Base-by-base conservation (phyloP, 2,888 invertebrate species). In the Melinaea marsaeus region DNA sequence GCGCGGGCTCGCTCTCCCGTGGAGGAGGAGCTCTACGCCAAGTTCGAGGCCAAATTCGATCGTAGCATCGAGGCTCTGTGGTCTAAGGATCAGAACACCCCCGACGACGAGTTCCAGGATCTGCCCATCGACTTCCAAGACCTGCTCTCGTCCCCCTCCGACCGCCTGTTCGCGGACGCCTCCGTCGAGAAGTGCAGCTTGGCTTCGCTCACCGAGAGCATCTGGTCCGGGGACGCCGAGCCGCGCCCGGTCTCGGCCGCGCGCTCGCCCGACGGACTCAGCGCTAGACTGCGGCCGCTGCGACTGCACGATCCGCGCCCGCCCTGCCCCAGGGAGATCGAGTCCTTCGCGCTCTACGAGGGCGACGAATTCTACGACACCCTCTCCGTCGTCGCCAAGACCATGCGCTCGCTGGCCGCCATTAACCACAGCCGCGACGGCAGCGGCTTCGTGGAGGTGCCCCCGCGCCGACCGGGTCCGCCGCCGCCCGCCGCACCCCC, bases 41-140 rank as follows among this genome's bases (percentile, higher is more conserved):
- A 92, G 72, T 91, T 94, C 73, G 92, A 93, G 76, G 93, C 94
- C 6, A 94, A 94, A 81, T 94, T 94, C 79, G 93, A 94, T 78
- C 91, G 92, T 70, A 93, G 92, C 78, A 90, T 94, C 69, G 94
- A 94, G 79, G 94, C 94, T 48, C 83, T 94, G 64, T 94, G 94
- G 94, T 92, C 88, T 71, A 84, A 92, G 76, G 85, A 91, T 72
- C 86, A 89, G 79, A 81, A 84, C 74, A 89, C 90, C 9, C 90
- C 91, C 7, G 89, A 90, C 66, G 92, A 92, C 70, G 91, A 92
- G 72, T 93, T 92, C 72, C 92, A 92, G 67, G 92, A 93, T 74
- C 81, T 93, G 70, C 93, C 92, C n/a, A 92, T 93, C 71, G 92
- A 93, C 76, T 91, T 93, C 69, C 90, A 92, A 65, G 92, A 92